These are phyloP conservation scores for Pseudorhiza aurosa DNA, from an alignment of 30 jellyfish, hydroid and myxozoan genomes.

Conservation along the genomic window DNA sequence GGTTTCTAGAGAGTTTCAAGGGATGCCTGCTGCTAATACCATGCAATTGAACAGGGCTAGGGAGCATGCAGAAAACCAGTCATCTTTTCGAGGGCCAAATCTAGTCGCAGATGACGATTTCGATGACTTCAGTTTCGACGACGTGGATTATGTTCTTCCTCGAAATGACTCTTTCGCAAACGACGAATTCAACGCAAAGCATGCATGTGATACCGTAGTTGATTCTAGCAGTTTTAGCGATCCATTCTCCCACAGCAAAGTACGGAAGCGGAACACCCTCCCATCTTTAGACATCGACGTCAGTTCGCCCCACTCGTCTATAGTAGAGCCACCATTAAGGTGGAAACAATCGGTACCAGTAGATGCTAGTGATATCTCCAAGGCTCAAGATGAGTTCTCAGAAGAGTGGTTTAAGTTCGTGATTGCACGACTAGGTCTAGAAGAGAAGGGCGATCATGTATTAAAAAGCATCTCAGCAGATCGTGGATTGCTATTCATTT, in stretches of 20 bases:
- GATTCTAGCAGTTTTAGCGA: not conserved
- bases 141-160: slow-evolving; percentile 32
- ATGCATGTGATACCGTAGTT: not conserved
- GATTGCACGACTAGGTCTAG: slow-evolving; percentile 41
- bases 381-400: slow-evolving; percentile 7
- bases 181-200: not conserved
- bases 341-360: slow-evolving; percentile 74
- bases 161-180: slow-evolving; percentile 15
- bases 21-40: slow-evolving; percentile 13
- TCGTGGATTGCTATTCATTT: slow-evolving; percentile 51
- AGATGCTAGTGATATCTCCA: slow-evolving; percentile 36
- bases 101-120: slow-evolving; percentile 76
- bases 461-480: slow-evolving; percentile 55
- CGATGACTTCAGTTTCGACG: slow-evolving; percentile 88
- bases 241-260: not conserved
- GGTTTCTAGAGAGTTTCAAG: not conserved
- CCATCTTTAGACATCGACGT: slow-evolving; percentile 47
- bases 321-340: slow-evolving; percentile 75
- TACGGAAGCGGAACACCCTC: slow-evolving; percentile 11
- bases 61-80: slow-evolving; percentile 13
- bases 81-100: slow-evolving; percentile 40
- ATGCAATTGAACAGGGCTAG: not conserved
- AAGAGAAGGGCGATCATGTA: slow-evolving; percentile 42
- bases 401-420: slow-evolving; percentile 69
- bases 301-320: slow-evolving; percentile 71